phyloP scores from a whole-genome alignment of 2,113 vertebrate species.

The Dermatemys mawii region DNA sequence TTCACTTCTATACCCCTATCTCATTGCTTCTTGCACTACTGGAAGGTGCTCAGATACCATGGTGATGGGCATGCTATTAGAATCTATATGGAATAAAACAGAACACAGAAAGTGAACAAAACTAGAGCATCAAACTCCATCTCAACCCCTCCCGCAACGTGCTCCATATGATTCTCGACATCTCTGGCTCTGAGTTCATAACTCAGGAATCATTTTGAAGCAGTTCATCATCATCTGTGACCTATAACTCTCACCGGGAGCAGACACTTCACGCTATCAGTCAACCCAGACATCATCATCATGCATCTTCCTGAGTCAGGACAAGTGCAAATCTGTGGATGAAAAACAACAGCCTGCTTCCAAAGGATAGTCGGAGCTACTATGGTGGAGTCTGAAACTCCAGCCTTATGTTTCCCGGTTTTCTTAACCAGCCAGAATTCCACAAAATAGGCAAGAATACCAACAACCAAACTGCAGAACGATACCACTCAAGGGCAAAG shows the following conservation, averaged over 20 bases:
- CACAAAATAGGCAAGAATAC: neutral
- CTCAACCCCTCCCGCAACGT: neutral
- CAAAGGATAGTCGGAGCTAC: neutral
- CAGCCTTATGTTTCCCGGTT: neutral
- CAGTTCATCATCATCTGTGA: neutral
- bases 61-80: neutral
- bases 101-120: neutral
- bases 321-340: neutral
- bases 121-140: neutral
- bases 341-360: neutral
- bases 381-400: neutral
- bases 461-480: neutral
- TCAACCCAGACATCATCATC: constrained; percentile 16
- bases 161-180: neutral
- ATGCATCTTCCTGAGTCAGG: neutral
- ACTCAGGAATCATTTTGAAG: neutral
- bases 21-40: neutral
- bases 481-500: neutral
- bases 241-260: neutral
- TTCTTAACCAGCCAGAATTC: neutral
- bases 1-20: neutral
- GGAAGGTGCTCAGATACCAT: neutral
- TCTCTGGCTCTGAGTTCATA: neutral
- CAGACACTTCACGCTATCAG: neutral
- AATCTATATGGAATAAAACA: neutral